Conservation (phyloP, 2,113 vertebrate species). For the Notarius lentiginosus region DNA sequence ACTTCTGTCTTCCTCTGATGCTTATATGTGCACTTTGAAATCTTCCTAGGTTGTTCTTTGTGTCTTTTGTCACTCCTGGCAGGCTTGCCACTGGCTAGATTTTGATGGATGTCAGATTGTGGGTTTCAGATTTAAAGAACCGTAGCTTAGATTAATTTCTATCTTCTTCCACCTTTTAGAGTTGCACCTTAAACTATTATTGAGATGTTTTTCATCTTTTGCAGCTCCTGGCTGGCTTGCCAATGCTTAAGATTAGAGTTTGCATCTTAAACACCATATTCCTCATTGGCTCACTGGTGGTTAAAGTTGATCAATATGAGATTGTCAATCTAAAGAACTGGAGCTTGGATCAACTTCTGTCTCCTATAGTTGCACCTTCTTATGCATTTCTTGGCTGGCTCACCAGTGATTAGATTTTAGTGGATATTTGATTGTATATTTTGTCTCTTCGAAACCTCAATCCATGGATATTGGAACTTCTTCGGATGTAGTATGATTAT, state of each 20-base stretch:
- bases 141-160: not conserved
- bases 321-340: not conserved
- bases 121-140: not conserved
- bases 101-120: not conserved
- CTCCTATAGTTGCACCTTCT: not conserved
- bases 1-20: not conserved
- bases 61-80: not conserved
- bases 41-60: not conserved
- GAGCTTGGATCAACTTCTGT: not conserved
- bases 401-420: not conserved
- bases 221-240: not conserved
- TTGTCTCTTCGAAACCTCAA: not conserved
- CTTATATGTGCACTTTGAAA: not conserved
- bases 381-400: not conserved
- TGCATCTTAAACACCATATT: not conserved
- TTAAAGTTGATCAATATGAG: not conserved
- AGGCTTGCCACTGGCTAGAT: not conserved
- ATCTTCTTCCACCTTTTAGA: not conserved
- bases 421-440: not conserved
- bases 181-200: not conserved
- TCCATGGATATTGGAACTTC: too few species aligned
- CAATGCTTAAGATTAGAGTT: not conserved
- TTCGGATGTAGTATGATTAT: not conserved
- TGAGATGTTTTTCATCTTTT: not conserved
- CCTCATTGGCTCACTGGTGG: not conserved